phyloP scores from a whole-genome alignment of 1,140 invertebrate genomes.

The Drosophila baimaii region DNA sequence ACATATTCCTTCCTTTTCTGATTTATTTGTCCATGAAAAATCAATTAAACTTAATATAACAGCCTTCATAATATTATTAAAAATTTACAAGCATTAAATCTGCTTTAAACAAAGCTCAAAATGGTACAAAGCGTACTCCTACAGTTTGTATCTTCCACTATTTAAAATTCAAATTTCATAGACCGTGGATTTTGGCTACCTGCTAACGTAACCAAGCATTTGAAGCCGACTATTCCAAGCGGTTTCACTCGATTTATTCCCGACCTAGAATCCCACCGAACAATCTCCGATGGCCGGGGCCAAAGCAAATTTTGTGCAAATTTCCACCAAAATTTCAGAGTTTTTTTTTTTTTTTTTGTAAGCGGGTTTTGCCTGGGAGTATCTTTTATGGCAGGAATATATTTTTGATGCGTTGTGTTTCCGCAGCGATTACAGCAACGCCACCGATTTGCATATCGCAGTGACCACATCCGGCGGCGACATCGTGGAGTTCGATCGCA shows the following conservation, averaged over 20 bases:
- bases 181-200: background rate
- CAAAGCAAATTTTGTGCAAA: constrained; percentile 58
- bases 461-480: constrained; percentile 90
- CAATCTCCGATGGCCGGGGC: background rate
- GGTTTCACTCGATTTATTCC: constrained; percentile 9
- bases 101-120: background rate
- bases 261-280: background rate
- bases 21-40: background rate
- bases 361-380: constrained; percentile 5
- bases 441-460: constrained; percentile 92
- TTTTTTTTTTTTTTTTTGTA: constrained; percentile 3
- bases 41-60: background rate
- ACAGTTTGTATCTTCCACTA: background rate
- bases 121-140: rapidly evolving
- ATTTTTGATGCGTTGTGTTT: constrained; percentile 66
- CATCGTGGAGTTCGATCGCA: constrained; percentile 91
- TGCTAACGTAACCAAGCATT: constrained; percentile 3
- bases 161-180: constrained; percentile 1
- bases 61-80: background rate
- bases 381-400: constrained; percentile 46
- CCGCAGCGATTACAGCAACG: constrained; percentile 90
- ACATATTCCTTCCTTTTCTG: background rate
- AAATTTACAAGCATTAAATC: background rate
- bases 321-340: background rate
- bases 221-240: constrained; percentile 12